Conservation (phyloP, 2,113 vertebrate species). For the Proterorhinus semilunaris region DNA sequence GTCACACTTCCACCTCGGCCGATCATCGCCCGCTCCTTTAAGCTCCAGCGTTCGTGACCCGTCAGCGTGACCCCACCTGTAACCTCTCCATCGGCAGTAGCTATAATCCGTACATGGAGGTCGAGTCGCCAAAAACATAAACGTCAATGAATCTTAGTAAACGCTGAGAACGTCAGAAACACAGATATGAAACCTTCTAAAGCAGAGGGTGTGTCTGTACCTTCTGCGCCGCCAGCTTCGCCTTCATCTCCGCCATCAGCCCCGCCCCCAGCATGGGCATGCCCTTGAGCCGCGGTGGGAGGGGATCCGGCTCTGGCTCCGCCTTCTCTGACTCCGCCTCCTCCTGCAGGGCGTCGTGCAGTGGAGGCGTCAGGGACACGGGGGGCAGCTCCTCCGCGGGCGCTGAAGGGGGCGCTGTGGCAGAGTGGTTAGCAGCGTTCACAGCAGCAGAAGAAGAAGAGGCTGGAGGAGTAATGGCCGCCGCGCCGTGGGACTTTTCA, state of each 20-base stretch:
- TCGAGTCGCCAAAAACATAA: no score
- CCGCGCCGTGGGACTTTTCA: conserved; percentile 70
- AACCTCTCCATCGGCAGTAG: no score
- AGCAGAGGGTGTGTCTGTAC: conserved; percentile 24
- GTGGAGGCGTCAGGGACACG: conserved; percentile 38
- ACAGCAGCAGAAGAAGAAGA: conserved; percentile 29
- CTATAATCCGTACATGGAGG: no score
- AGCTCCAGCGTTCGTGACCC: no score
- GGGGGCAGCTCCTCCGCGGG: conserved; percentile 74
- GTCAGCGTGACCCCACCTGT: no score
- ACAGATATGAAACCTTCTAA: no score
- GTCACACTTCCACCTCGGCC: no score
- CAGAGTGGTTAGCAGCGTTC: neutral
- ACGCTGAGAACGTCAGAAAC: no score
- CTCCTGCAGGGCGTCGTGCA: conserved; percentile 34
- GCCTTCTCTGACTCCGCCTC: neutral
- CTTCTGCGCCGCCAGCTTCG: conserved; percentile 85
- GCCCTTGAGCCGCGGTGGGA: conserved; percentile 68
- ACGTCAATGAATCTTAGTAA: no score
- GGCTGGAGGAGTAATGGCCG: conserved; percentile 47
- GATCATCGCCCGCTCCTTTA: no score
- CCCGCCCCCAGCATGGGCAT: conserved; percentile 81
- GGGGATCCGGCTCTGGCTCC: conserved; percentile 18
- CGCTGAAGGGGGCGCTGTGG: conserved; percentile 21
- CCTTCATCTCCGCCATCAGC: conserved; percentile 93